Evolutionary conservation across 2,113 vertebrate species (phyloP).

Genomic region (Chaetodon trifascialis): DNA sequence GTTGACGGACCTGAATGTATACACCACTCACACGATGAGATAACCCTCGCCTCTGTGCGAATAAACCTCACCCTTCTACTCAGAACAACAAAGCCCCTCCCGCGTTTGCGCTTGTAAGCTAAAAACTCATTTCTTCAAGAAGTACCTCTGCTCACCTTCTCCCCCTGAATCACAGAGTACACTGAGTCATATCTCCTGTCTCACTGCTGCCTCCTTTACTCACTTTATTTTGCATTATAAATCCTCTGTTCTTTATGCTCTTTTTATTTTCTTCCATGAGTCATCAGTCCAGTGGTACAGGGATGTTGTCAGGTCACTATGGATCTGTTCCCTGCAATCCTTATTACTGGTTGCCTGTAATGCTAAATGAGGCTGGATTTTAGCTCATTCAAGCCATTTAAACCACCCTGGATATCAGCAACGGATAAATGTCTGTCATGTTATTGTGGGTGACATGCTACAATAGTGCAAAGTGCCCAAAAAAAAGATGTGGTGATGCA

Average conservation of each 20-base stretch:
- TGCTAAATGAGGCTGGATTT: conserved; percentile 22
- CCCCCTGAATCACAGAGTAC: conserved; percentile 3
- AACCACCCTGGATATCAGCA: conserved; percentile 11
- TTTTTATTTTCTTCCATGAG: neutral
- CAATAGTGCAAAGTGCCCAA: neutral
- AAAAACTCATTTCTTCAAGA: conserved; percentile 31
- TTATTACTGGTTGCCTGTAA: conserved; percentile 19
- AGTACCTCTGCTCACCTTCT: conserved; percentile 14
- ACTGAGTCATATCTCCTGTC: conserved; percentile 36
- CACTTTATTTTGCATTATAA: conserved; percentile 31
- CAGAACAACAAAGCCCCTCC: conserved; percentile 11
- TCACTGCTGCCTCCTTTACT: conserved; percentile 14
- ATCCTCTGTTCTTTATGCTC: neutral
- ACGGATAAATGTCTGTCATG: conserved; percentile 1
- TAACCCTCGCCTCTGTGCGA: conserved; percentile 4
- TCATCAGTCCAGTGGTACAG: neutral
- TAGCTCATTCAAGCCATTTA: conserved; percentile 13
- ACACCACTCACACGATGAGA: conserved; percentile 2
- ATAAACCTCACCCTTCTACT: conserved; percentile 5
- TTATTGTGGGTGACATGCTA: neutral
- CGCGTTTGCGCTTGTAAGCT: neutral
- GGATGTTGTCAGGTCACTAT: conserved; percentile 10
- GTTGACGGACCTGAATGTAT: conserved; percentile 17
- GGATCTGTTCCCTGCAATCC: conserved; percentile 23
- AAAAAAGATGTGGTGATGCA: neutral